Percentiles rank a stretch among this genome's conserved stretches.
These are phyloP conservation scores for Sciurus vulgaris DNA, from an alignment of 2,797 vertebrate genomes.

Conservation along the genomic window DNA sequence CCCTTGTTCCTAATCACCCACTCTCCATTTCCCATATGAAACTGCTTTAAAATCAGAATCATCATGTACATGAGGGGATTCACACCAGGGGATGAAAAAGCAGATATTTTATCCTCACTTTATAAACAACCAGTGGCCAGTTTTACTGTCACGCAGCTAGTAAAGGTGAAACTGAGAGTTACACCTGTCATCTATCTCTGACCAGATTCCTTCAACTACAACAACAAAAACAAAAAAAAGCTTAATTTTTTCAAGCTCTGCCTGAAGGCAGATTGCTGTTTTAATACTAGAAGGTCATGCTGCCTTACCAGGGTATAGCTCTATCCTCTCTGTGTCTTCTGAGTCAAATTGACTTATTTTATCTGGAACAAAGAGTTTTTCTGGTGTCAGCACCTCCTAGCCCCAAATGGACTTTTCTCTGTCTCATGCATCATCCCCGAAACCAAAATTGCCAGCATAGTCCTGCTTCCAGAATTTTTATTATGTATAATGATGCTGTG, in stretches of 20 bases:
- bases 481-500: slow-evolving; percentile 19
- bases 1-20: background rate
- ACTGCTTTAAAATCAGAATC: slow-evolving; percentile 36
- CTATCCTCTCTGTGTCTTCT: background rate
- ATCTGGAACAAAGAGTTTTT: slow-evolving; percentile 66
- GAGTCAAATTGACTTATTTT: slow-evolving; percentile 64
- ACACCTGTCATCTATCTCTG: background rate
- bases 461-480: slow-evolving; percentile 34
- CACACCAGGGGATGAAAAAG: background rate
- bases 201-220: background rate
- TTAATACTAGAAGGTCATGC: background rate
- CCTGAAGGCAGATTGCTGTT: background rate
- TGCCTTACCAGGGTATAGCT: background rate
- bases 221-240: background rate
- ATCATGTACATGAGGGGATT: background rate
- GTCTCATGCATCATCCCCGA: slow-evolving; percentile 60
- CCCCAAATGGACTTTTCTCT: slow-evolving; percentile 51
- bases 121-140: background rate
- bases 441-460: slow-evolving; percentile 61
- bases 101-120: background rate
- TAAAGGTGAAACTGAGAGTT: background rate
- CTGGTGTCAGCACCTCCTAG: slow-evolving; percentile 63
- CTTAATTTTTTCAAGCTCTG: background rate
- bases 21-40: background rate
- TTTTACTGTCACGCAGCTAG: background rate